phyloP scores from a whole-genome alignment of 1,140 invertebrate genomes.

The Adelges cooleyi region DNA sequence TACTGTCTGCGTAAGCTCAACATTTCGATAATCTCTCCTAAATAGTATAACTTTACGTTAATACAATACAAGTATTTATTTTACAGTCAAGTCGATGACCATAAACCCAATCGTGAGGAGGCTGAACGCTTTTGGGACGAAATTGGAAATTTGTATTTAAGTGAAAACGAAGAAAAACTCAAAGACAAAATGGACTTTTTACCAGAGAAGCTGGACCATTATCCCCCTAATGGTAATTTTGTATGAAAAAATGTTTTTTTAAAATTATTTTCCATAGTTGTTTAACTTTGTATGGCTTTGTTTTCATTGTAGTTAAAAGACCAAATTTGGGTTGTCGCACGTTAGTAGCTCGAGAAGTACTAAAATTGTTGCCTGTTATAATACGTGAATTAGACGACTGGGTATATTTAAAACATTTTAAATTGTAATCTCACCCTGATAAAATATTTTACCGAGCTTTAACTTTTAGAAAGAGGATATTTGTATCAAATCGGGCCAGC shows the following conservation, averaged over 20 bases:
- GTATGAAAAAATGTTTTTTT: too few species aligned
- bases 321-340: slow-evolving; percentile 50
- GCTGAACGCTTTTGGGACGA: slow-evolving; percentile 52
- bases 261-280: too few species aligned
- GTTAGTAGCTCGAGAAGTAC: slow-evolving; percentile 54
- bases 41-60: too few species aligned
- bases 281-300: too few species aligned
- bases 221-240: slow-evolving; percentile 45
- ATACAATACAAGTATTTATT: background rate
- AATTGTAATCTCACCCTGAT: background rate
- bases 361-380: slow-evolving; percentile 53
- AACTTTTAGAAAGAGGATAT: slow-evolving; percentile 44
- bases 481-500: slow-evolving; percentile 56
- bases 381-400: slow-evolving; percentile 58
- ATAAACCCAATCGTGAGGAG: slow-evolving; percentile 46
- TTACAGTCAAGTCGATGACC: slow-evolving; percentile 54
- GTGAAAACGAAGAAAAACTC: slow-evolving; percentile 64
- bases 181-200: slow-evolving; percentile 62
- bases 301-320: slow-evolving; percentile 15
- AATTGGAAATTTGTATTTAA: slow-evolving; percentile 53
- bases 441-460: background rate
- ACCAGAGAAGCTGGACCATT: slow-evolving; percentile 45
- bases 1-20: slow-evolving; percentile 50
- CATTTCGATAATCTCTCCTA: too few species aligned
- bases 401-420: slow-evolving; percentile 34